These are phyloP conservation scores for Eristalinus sepulchralis DNA, from an alignment of 2,888 invertebrate species.

Conservation along the genomic window DNA sequence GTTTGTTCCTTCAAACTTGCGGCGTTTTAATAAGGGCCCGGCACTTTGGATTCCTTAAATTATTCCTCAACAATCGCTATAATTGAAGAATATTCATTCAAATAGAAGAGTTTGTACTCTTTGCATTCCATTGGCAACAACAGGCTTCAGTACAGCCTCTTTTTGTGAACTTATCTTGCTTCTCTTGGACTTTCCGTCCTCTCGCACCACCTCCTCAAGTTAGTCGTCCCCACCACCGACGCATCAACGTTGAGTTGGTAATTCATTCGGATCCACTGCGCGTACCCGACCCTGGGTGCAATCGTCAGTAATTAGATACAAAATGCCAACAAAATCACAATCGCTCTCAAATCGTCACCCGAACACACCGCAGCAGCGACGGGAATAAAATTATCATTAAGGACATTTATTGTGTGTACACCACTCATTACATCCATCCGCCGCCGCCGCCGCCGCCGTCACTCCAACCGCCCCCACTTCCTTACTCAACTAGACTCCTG, in stretches of 20 bases:
- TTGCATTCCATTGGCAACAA: too few species aligned
- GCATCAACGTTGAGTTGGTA: not conserved
- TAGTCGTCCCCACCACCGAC: not conserved
- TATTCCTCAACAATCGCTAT: too few species aligned
- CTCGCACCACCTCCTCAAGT: not conserved
- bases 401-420: constrained; percentile 68
- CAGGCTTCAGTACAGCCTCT: too few species aligned
- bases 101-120: too few species aligned
- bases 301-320: constrained; percentile 56
- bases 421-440: constrained; percentile 71
- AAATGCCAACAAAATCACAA: constrained; percentile 60
- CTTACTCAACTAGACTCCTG: not conserved
- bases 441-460: constrained; percentile 15
- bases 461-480: not conserved
- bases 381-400: constrained; percentile 71
- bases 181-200: not conserved
- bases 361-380: constrained; percentile 66
- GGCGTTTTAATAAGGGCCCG: too few species aligned
- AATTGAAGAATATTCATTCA: too few species aligned
- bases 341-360: constrained; percentile 66
- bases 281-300: constrained; percentile 3
- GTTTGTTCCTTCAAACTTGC: too few species aligned
- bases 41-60: too few species aligned
- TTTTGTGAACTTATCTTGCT: too few species aligned
- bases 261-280: not conserved